Evolutionary conservation across 2,888 invertebrate genomes (phyloP), one percentile per base, ranked within the genome.

Genomic region (Choristoneura rosaceana): DNA sequence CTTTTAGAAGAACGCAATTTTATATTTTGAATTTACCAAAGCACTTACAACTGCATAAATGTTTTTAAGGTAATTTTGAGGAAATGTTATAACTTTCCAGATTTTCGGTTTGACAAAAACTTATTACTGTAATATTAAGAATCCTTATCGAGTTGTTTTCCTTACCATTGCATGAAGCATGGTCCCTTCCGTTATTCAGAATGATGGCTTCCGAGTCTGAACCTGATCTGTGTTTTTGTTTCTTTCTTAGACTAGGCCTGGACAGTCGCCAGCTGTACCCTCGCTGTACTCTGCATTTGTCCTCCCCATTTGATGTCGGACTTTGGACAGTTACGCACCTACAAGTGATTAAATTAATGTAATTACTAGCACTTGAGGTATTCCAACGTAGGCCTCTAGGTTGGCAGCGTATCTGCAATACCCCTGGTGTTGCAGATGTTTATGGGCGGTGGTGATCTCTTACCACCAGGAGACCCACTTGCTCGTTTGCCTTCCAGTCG

Each of bases 201-300:
- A 96, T 91, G n/a, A 95, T 94, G 47, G 95, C 95, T 64, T 95
- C 96, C 3, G 95, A 95, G 76, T 94, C 93, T 0, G 95, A 95
- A 0, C 95, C 95, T 12, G 95, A 94, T 73, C 95, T 88, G 77
- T 93, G 94, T 80, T 95, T 95, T 70, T 83, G 88, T 77, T 96
- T 97, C 78, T 95, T 95, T 74, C 96, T 95, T 81, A 98, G 93
- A 86, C 98, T 96, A 67, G 97, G 95, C 74, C 96, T 95, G 17
- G 96, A 96, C 78, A 96, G 92, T 79, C 96, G 96, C 96, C 96
- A 97, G 75, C 97, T 97, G 82, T 96, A 96, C 25, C 96, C 96
- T 80, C 97, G 92, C 78, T 96, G 96, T 34, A 96, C 95, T 79
- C 95, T 92, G 76, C 94, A 94, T 76, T 93, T 95, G 4, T 93